Base-by-base conservation (phyloP, 2,797 vertebrate genomes). In the Fistularia tabacaria region DNA sequence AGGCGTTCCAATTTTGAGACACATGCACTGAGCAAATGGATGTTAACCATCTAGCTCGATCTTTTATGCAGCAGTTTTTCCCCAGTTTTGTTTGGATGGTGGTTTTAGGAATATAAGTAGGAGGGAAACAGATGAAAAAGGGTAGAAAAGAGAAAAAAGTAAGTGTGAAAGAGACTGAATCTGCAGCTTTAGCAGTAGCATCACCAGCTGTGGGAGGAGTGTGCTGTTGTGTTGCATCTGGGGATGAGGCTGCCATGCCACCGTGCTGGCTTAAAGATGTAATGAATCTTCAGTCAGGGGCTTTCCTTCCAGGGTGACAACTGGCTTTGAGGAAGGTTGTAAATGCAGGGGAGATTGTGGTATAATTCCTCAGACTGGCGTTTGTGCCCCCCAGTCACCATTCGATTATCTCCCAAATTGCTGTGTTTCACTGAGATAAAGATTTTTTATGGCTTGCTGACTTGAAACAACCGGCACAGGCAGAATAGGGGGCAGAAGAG, bases 381-480 rank as follows among this genome's bases (percentile, higher is more conserved):
- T 93, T 95, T 96, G 92, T 98, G 96, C 95, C 95, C 96, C 94
- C 94, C 92, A 96, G 96, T 98, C 95, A 96, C 94, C 94, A 97
- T 97, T 96, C 93, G 94, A 98, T 99, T 98, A 98, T 98, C 96
- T 98, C 94, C 94, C 95, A 98, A 98, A 98, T 98, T 98, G 97
- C 95, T 97, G 96, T 98, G 97, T 98, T 98, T 98, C 94, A 93
- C 93, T 93, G 96, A 98, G 97, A 99, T 97, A 98, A 99, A 99
- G 95, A 97, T 96, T 97, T 98, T 98, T 99, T 97, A 99, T 97
- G 95, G 95, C 95, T 97, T 97, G 95, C 95, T 96, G 95, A 96
- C 95, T 98, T 96, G 94, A 98, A 98, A 94, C 95, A 96, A 94
- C 92, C 91, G 92, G 91, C 90, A 90, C 91, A 96, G 91, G 92